These are phyloP conservation scores for Amphiprion ocellaris DNA, from an alignment of 2,113 vertebrate genomes.

Conservation along the genomic window DNA sequence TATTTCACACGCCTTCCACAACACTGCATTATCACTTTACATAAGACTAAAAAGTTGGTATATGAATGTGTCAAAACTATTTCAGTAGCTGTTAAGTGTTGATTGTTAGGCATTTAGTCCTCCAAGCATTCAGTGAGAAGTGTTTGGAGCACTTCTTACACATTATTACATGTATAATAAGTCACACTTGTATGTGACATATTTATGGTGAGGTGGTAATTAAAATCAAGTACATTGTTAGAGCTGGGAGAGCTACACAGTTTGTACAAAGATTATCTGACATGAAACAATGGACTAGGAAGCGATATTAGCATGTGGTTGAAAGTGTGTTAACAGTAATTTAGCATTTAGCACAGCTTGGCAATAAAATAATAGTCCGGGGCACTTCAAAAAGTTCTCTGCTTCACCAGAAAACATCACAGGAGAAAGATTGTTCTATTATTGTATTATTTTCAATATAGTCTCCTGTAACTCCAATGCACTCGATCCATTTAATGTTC, in stretches of 20 bases:
- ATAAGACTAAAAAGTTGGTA: background rate
- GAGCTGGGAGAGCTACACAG: constrained; percentile 1
- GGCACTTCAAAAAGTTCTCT: no score
- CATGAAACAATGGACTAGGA: no score
- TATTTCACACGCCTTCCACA: background rate
- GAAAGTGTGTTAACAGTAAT: no score
- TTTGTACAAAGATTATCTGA: background rate
- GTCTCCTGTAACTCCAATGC: no score
- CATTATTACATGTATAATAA: background rate
- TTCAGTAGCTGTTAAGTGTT: constrained; percentile 25
- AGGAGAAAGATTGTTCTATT: no score
- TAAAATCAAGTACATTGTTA: constrained; percentile 12
- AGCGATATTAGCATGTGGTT: no score
- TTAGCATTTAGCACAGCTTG: no score
- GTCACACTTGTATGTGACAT: background rate
- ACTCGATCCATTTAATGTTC: no score
- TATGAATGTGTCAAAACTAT: background rate
- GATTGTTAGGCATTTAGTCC: constrained; percentile 22
- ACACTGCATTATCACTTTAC: constrained; percentile 1
- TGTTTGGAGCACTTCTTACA: background rate
- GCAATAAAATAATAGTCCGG: no score
- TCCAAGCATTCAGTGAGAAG: background rate
- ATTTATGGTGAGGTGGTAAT: constrained; percentile 8
- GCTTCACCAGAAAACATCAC: no score
- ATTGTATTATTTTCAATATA: no score